Conservation (phyloP, 2,888 invertebrate genomes). For the Hanleya hanleyi region DNA sequence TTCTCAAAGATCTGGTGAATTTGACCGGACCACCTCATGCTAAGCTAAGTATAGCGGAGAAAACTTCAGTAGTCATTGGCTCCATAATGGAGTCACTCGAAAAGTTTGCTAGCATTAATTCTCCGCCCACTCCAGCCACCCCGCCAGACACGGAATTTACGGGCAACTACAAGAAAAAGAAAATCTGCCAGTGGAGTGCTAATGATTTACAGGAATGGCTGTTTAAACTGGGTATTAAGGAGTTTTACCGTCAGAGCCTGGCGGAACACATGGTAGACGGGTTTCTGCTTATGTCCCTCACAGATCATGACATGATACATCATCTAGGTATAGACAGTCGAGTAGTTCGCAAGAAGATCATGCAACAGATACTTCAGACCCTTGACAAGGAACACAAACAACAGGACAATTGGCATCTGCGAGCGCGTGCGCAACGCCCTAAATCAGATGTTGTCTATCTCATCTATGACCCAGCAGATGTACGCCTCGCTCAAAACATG, state of each 20-base stretch:
- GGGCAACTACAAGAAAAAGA: constrained; percentile 67
- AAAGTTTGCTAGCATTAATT: constrained; percentile 60
- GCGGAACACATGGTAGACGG: constrained; percentile 72
- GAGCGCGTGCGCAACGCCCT: constrained; percentile 64
- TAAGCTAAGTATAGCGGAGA: constrained; percentile 66
- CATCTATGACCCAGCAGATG: constrained; percentile 71
- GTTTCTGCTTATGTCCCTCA: constrained; percentile 70
- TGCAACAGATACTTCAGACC: constrained; percentile 67
- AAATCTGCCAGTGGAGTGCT: constrained; percentile 68
- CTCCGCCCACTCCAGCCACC: constrained; percentile 50
- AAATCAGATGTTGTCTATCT: constrained; percentile 65
- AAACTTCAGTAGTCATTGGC: constrained; percentile 68
- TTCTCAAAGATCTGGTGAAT: constrained; percentile 56
- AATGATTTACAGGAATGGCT: constrained; percentile 72
- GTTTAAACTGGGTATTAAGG: constrained; percentile 68
- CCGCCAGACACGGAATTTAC: constrained; percentile 64
- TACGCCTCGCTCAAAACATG: constrained; percentile 67
- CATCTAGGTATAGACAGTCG: constrained; percentile 69
- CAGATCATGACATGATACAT: constrained; percentile 68
- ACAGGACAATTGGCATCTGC: constrained; percentile 68
- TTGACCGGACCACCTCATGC: constrained; percentile 47
- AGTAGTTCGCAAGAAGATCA: constrained; percentile 69
- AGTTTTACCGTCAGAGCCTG: constrained; percentile 70
- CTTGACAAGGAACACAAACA: constrained; percentile 68
- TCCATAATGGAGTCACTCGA: constrained; percentile 67